Conservation (phyloP, 2,888 invertebrate genomes). For the Ferrisia virgata region DNA sequence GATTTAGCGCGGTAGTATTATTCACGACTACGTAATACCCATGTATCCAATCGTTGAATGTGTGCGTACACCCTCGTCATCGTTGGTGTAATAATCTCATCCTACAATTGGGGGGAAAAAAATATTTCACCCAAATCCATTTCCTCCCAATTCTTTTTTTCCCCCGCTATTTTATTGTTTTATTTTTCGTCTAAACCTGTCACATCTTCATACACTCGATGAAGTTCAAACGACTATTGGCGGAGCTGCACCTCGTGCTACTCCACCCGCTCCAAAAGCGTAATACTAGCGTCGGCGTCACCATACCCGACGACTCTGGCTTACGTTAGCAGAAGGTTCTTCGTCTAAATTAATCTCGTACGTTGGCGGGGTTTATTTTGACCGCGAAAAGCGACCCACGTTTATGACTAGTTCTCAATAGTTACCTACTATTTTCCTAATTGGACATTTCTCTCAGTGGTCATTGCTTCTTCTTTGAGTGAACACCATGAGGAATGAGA, state of each 20-base stretch:
- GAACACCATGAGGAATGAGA: too few species aligned
- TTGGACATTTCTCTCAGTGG: background rate
- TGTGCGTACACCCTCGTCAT: background rate
- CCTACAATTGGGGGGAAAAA: background rate
- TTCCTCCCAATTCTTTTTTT: background rate
- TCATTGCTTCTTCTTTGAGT: background rate
- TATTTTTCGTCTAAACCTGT: background rate
- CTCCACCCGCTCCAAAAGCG: background rate
- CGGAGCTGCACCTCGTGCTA: background rate
- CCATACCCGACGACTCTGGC: too few species aligned
- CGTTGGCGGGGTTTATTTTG: background rate
- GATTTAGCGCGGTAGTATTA: conserved; percentile 28
- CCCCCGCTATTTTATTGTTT: background rate
- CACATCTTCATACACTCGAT: background rate
- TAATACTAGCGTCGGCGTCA: background rate
- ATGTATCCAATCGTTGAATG: background rate
- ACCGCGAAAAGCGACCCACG: background rate
- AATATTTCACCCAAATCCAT: background rate
- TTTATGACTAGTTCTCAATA: background rate
- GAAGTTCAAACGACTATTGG: too few species aligned
- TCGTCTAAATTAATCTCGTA: background rate
- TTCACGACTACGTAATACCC: background rate
- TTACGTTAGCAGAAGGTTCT: background rate
- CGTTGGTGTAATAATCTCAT: too few species aligned
- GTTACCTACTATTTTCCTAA: background rate